Percentiles rank a stretch among this genome's conserved stretches.
phyloP scores from a whole-genome alignment of 2,113 vertebrate species.

The Tachysurus fulvidraco region DNA sequence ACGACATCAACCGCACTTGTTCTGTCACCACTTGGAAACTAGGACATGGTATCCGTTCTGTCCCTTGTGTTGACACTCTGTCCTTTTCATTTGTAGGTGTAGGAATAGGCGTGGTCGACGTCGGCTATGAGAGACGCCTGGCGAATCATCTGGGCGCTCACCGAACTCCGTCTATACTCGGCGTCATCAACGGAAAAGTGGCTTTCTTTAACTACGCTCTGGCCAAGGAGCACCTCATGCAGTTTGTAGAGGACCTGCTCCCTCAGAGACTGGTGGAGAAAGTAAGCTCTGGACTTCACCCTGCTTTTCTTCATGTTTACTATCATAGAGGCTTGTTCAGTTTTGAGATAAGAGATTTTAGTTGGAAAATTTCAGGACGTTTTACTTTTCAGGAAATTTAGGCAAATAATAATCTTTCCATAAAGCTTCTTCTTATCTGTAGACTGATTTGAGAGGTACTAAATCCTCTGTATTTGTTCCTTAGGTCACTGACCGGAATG shows the following conservation, averaged over 20 bases:
- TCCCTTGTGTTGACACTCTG: neutral
- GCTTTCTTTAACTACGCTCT: conserved; percentile 94
- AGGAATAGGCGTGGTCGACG: conserved; percentile 92
- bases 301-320: neutral
- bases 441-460: neutral
- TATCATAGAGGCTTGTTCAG: neutral
- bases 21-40: too few species aligned
- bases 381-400: neutral
- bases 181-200: conserved; percentile 87
- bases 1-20: too few species aligned
- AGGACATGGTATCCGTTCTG: neutral
- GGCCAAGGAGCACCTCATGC: conserved; percentile 83
- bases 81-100: conserved; percentile 75
- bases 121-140: conserved; percentile 87
- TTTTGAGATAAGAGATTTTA: neutral
- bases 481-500: conserved; percentile 92
- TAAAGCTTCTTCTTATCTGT: neutral
- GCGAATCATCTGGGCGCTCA: conserved; percentile 92
- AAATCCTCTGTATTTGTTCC: conserved; percentile 17
- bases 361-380: neutral
- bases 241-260: conserved; percentile 92
- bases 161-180: conserved; percentile 90
- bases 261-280: conserved; percentile 89
- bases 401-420: neutral
- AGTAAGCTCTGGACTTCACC: conserved; percentile 66